Conservation (phyloP, 2,113 vertebrate genomes). For the Archocentrus centrarchus region DNA sequence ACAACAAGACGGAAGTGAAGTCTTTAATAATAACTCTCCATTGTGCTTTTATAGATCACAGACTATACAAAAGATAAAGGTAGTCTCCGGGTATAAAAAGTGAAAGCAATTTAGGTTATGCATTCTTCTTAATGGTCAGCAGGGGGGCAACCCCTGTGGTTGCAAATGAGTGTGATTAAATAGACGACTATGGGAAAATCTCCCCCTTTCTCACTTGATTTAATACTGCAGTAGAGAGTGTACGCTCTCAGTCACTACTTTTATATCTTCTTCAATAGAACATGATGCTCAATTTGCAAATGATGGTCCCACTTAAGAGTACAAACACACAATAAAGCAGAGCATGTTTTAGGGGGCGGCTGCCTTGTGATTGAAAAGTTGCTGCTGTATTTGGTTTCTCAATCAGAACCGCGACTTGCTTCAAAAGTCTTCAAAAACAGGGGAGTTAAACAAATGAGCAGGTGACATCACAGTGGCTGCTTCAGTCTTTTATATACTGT, state of each 20-base stretch:
- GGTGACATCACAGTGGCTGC: too few species aligned
- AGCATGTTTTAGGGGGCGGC: neutral
- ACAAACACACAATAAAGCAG: neutral
- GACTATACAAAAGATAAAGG: conserved; percentile 1
- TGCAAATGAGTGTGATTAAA: neutral
- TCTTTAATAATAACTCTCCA: neutral
- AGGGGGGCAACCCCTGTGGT: neutral
- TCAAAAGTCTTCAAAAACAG: neutral
- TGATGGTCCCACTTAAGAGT: neutral
- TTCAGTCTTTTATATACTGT: too few species aligned
- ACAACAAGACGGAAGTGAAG: neutral
- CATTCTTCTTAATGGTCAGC: neutral
- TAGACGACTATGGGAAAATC: neutral
- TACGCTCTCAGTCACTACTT: rapidly evolving
- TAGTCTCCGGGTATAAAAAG: neutral
- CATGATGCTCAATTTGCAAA: neutral
- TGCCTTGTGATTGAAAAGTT: neutral
- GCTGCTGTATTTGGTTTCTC: too few species aligned
- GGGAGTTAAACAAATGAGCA: too few species aligned
- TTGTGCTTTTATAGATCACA: neutral
- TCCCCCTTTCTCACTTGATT: neutral
- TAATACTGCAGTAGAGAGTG: neutral
- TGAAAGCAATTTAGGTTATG: neutral
- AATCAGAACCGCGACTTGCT: neutral
- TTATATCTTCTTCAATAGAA: neutral